A percentile compares a stretch with the other conserved stretches of the same genome.
Conservation (phyloP, 1,140 invertebrate genomes). For the Tetragnatha versicolor region DNA sequence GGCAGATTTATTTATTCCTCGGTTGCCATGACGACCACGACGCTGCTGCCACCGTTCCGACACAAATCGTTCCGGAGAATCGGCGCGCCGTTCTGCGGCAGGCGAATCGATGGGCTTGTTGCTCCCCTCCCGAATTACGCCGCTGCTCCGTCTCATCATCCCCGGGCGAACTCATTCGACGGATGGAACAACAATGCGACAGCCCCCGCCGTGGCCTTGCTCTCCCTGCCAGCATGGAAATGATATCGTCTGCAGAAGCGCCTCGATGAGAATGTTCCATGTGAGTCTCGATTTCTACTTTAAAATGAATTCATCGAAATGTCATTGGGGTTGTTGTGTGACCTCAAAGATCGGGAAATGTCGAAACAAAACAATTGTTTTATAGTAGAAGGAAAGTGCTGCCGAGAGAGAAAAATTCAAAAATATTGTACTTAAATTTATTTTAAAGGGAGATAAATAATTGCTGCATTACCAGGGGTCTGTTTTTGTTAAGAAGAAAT, state of each 20-base stretch:
- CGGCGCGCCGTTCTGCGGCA: constrained; percentile 10
- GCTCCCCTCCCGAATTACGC: no score
- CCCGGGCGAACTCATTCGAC: not conserved
- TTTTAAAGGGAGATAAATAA: no score
- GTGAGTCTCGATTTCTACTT: not conserved
- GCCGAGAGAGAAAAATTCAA: no score
- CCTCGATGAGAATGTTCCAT: constrained; percentile 4
- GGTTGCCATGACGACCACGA: not conserved
- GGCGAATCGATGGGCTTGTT: constrained; percentile 8
- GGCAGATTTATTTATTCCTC: constrained; percentile 10
- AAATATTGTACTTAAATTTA: no score
- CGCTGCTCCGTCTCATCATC: not conserved
- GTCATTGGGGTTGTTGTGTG: not conserved
- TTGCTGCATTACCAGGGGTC: no score
- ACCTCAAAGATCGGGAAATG: not conserved
- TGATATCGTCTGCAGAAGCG: constrained; percentile 4
- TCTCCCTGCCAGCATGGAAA: not conserved
- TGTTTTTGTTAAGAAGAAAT: no score
- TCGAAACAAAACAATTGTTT: not conserved
- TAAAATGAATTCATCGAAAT: not conserved
- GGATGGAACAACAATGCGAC: not conserved
- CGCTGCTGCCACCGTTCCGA: not conserved
- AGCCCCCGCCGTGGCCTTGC: not conserved
- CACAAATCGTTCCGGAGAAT: not conserved
- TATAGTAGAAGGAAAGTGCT: not conserved